Conservation (phyloP, 23 tunicate genomes). For the Trididemnum clinides region DNA sequence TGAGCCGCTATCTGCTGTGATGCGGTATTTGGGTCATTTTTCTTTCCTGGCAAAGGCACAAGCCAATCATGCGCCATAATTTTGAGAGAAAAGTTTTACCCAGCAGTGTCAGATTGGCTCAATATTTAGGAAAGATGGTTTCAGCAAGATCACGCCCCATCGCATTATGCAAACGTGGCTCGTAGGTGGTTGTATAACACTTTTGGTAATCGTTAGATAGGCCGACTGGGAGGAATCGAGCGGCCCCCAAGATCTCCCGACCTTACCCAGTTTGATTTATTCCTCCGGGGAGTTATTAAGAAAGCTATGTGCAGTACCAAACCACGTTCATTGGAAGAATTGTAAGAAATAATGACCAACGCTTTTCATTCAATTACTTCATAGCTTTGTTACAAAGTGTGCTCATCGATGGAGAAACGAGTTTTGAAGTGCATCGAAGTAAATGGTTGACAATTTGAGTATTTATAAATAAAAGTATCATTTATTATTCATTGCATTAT, state of each 20-base stretch:
- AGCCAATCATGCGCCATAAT: neutral
- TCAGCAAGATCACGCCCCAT: constrained; percentile 8
- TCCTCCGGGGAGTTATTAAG: constrained; percentile 18
- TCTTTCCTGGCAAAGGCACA: neutral
- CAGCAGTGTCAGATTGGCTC: constrained; percentile 1
- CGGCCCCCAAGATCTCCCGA: constrained; percentile 25
- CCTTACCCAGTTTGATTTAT: neutral
- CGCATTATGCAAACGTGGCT: constrained; percentile 18
- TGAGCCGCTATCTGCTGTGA: neutral
- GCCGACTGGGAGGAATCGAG: constrained; percentile 18
- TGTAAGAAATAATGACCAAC: constrained; percentile 6
- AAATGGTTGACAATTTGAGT: constrained; percentile 19
- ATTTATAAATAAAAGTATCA: constrained; percentile 10
- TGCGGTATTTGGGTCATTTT: neutral
- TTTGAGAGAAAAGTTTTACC: constrained; percentile 16
- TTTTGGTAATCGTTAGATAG: constrained; percentile 19
- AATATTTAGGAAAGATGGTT: constrained; percentile 15
- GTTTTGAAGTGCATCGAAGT: constrained; percentile 21
- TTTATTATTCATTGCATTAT: too few relatives aligned
- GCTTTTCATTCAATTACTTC: constrained; percentile 12
- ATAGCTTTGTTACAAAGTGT: constrained; percentile 15
- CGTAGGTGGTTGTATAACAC: constrained; percentile 10
- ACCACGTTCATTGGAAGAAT: constrained; percentile 9
- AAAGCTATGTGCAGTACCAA: constrained; percentile 9
- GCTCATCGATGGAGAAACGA: constrained; percentile 9